Conservation (phyloP, 2,888 invertebrate genomes). For the Polyommatus iphigenia region DNA sequence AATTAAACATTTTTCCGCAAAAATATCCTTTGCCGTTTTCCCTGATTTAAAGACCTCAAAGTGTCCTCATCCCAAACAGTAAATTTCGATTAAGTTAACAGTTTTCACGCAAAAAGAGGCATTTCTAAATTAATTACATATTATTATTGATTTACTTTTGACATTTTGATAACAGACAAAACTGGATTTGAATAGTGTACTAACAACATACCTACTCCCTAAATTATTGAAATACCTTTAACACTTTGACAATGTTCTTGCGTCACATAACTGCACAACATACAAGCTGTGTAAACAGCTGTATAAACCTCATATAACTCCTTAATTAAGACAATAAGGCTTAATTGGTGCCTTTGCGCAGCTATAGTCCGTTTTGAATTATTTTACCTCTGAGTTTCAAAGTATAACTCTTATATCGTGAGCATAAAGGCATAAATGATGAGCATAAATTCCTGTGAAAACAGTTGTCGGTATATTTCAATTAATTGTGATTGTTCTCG, state of each 20-base stretch:
- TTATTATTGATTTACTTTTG: no score
- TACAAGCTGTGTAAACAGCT: background rate
- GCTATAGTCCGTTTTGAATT: background rate
- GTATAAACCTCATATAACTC: background rate
- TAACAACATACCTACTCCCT: no score
- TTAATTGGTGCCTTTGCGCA: conserved; percentile 1
- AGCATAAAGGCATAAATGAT: background rate
- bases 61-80: no score
- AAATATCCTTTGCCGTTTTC: no score
- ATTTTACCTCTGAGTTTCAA: background rate
- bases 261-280: background rate
- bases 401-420: background rate
- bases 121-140: no score
- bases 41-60: no score
- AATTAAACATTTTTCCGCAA: no score
- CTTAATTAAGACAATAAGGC: background rate
- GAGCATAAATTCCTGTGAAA: background rate
- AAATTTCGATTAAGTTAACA: no score
- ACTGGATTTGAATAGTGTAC: no score
- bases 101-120: no score
- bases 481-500: background rate
- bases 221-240: background rate
- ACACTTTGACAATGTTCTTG: background rate
- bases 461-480: background rate
- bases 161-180: no score